These are phyloP conservation scores for Neopipo cinnamomea DNA, from an alignment of 2,113 vertebrate genomes.

Conservation along the genomic window DNA sequence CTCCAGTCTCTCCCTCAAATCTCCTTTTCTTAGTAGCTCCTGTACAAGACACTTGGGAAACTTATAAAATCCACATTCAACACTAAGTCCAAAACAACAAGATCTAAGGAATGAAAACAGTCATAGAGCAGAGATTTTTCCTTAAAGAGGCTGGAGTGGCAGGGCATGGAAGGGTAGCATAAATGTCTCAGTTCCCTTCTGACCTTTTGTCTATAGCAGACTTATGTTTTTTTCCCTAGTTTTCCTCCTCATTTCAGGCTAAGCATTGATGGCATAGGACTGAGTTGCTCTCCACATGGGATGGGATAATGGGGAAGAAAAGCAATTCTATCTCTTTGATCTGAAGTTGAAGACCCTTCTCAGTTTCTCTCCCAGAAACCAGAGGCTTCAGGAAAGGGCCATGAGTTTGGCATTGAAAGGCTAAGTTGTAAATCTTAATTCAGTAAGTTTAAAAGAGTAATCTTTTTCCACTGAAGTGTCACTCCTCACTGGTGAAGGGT, in stretches of 20 bases:
- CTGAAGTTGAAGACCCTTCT: not conserved
- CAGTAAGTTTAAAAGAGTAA: not conserved
- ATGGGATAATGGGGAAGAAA: not conserved
- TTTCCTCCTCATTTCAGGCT: not conserved
- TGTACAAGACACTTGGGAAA: conserved; percentile 1
- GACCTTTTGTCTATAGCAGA: not conserved
- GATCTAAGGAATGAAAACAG: conserved; percentile 14
- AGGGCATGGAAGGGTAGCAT: not conserved
- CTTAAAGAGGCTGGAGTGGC: not conserved
- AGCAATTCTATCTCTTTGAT: not conserved
- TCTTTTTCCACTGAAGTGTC: not conserved
- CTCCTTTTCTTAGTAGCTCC: conserved; percentile 34
- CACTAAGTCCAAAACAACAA: not conserved
- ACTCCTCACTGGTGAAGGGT: not conserved
- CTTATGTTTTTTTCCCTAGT: not conserved
- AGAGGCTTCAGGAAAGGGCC: not conserved
- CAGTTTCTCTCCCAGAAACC: not conserved
- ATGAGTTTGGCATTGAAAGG: not conserved
- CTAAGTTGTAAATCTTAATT: not conserved
- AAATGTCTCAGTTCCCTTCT: not conserved
- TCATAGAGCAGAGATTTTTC: conserved; percentile 7
- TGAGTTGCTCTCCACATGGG: not conserved
- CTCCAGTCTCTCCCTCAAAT: not conserved
- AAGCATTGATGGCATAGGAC: not conserved
- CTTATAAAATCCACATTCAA: conserved; percentile 37